Evolutionary conservation across 2,113 vertebrate species (phyloP).

Genomic region (Capreolus pygargus): DNA sequence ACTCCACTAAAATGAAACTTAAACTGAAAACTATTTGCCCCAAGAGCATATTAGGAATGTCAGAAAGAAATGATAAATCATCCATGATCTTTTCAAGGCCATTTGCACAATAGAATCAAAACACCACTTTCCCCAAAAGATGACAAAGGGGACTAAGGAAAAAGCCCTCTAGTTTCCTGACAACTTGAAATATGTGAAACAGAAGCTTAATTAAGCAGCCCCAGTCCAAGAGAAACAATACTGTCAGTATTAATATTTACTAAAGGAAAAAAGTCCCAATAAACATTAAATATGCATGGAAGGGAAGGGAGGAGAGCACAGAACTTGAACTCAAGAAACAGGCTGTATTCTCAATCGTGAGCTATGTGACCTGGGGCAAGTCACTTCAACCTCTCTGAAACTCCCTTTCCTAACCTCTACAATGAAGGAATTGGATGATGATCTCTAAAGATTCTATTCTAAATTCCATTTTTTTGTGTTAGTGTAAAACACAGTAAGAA

Average conservation of each 20-base stretch:
- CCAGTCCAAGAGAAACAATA: background rate
- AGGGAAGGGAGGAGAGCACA: background rate
- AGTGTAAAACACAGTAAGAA: background rate
- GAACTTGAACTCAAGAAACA: background rate
- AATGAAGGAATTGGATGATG: background rate
- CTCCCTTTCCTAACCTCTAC: background rate
- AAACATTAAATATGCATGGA: background rate
- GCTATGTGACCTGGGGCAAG: background rate
- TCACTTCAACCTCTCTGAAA: background rate
- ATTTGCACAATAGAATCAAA: background rate
- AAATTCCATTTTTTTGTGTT: background rate
- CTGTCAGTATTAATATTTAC: background rate
- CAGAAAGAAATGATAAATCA: background rate
- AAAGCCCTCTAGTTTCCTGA: background rate
- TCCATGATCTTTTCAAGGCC: background rate
- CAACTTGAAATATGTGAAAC: background rate
- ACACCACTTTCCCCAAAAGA: background rate
- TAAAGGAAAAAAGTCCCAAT: background rate
- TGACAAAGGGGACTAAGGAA: background rate
- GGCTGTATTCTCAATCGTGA: background rate
- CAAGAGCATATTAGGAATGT: background rate
- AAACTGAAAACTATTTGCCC: background rate
- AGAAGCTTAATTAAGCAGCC: background rate
- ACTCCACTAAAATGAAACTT: conserved; percentile 5
- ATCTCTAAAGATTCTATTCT: background rate